Base-by-base conservation (phyloP, 2,113 vertebrate genomes). In the Pygoscelis adeliae region DNA sequence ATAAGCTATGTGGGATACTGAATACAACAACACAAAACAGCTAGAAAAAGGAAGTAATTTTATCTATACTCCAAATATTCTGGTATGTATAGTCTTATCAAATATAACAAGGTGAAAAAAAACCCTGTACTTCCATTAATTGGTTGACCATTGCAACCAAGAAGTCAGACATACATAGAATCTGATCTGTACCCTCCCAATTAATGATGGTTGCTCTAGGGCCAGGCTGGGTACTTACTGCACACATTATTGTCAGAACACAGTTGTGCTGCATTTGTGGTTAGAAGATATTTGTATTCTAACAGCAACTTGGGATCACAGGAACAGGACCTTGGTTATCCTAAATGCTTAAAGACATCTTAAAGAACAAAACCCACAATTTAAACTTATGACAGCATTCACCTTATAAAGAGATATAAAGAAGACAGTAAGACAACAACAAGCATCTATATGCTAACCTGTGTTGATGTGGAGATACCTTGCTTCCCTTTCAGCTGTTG, bases 351-450 rank as follows among this genome's bases (percentile, higher is more conserved):
- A 44, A 88, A 85, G 20, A 4, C 22, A 22, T 3, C 7, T 52
- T 52, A 50, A 85, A 66, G 20, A 26, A 34, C 73, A 32, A 32
- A 34, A 0, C 0, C 6, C 2, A 2, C 36, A 40, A 55, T 70
- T 88, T 74, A 66, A 88, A 89, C 26, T 79, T 52, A 18, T 10
- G 46, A 18, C 10, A 66, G 16, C 16, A 34, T 84, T 90, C 40
- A 46, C 29, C 44, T 73, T n/a, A 34, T 11, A n/a, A 78, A 77
- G 13, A 82, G 25, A 17, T 18, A 59, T 8, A 46, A 83, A 74
- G 47, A 32, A 46, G 30, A 38, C 56, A 49, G 30, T 63, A 52
- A 58, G 40, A 80, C 11, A 80, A 46, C 26, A 67, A 9, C 10
- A 29, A 46, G 21, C 20, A 36, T 19, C 32, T 32, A 0, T 23